phyloP scores from a whole-genome alignment of 2,797 vertebrate genomes.

The Cuniculus paca region DNA sequence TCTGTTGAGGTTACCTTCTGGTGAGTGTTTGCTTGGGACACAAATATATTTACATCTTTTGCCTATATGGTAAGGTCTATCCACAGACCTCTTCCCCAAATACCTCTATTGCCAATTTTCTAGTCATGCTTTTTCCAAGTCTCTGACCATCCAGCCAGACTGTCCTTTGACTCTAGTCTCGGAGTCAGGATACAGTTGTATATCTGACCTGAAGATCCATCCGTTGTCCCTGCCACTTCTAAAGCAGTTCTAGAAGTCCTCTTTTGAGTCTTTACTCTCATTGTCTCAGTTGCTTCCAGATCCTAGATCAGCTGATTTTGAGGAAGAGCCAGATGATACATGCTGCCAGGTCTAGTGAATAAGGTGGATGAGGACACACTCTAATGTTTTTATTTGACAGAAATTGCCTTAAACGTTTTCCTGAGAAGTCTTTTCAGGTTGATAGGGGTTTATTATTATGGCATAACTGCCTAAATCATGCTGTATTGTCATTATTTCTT shows the following conservation, averaged over 20 bases:
- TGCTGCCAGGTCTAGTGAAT: not conserved
- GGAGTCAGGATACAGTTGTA: too few relatives aligned
- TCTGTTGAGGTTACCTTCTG: not conserved
- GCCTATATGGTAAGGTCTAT: not conserved
- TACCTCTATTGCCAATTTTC: not conserved
- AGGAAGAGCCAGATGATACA: not conserved
- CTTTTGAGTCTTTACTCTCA: not conserved
- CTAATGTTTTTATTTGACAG: not conserved
- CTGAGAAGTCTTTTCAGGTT: not conserved
- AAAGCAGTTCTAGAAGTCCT: not conserved
- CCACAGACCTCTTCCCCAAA: not conserved
- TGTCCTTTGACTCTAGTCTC: not conserved
- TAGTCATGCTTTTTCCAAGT: not conserved
- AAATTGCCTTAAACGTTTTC: not conserved
- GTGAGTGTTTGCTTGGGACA: not conserved
- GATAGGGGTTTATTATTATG: not conserved
- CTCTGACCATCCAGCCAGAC: not conserved
- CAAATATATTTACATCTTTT: not conserved
- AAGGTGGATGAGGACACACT: not conserved
- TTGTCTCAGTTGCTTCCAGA: not conserved
- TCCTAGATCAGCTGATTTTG: not conserved
- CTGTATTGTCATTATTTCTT: not conserved
- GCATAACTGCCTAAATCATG: conserved; percentile 24
- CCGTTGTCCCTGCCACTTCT: not conserved
- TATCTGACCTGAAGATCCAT: not conserved